Conservation (phyloP, 1,140 invertebrate genomes). For the Pseudoatta argentina region DNA sequence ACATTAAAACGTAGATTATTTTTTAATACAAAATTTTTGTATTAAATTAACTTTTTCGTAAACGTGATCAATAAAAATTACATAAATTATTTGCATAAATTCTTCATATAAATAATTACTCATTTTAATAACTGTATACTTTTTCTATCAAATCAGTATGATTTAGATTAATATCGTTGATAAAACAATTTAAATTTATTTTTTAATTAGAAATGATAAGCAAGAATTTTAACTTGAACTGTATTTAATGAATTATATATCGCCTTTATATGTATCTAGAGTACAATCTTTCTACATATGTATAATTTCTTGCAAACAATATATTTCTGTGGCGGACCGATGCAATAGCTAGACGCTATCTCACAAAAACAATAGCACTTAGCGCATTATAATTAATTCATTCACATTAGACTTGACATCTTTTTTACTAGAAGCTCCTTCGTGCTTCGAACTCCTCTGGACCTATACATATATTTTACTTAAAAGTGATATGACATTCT, state of each 20-base stretch:
- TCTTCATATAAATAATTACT: constrained; percentile 2
- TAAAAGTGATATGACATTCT: constrained; percentile 5
- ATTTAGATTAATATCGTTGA: constrained; percentile 9
- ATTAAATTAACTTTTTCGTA: neutral
- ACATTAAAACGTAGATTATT: neutral
- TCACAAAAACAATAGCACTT: no score
- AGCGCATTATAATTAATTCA: no score
- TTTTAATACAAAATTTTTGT: neutral
- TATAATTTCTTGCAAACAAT: constrained; percentile 22
- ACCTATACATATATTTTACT: neutral
- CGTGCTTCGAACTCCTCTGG: no score
- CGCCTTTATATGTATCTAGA: constrained; percentile 12
- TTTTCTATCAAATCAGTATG: neutral
- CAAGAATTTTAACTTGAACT: constrained; percentile 9
- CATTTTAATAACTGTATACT: neutral
- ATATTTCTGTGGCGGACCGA: neutral
- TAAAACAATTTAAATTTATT: constrained; percentile 13
- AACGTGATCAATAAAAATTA: neutral
- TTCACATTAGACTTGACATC: no score
- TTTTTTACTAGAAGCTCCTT: no score
- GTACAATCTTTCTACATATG: constrained; percentile 34
- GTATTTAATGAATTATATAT: neutral
- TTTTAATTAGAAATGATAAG: neutral
- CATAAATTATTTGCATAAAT: neutral
- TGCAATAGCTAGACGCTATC: no score